phyloP scores from a whole-genome alignment of 2,797 vertebrate species.

The Sebastes vulpes region DNA sequence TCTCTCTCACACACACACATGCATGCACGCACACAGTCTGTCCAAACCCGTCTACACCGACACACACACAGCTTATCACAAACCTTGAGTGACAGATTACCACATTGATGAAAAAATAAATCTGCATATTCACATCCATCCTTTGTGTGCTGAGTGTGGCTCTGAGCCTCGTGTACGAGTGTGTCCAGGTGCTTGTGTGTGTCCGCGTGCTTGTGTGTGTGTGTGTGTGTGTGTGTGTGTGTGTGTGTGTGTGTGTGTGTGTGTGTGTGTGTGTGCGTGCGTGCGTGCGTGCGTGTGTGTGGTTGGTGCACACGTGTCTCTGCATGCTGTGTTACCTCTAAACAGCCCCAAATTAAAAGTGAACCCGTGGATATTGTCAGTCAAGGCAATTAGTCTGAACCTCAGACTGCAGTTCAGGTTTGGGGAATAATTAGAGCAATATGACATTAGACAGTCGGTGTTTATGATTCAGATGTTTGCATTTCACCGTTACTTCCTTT shows the following conservation, averaged over 20 bases:
- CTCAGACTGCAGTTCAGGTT: neutral
- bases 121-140: slow-evolving; percentile 26
- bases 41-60: no score
- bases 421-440: slow-evolving; percentile 22
- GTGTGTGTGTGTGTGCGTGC: no score
- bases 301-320: neutral
- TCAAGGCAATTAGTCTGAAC: slow-evolving; percentile 19
- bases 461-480: neutral
- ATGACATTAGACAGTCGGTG: neutral
- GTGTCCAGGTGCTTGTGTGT: neutral
- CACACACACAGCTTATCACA: neutral
- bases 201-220: neutral
- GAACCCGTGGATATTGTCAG: neutral
- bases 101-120: slow-evolving; percentile 12
- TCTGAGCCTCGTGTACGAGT: neutral
- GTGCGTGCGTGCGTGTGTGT: neutral
- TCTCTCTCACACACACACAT: neutral
- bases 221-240: no score
- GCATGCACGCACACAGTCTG: neutral
- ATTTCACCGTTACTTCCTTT: neutral
- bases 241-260: no score
- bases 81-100: slow-evolving; percentile 34
- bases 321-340: neutral
- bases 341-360: slow-evolving; percentile 15
- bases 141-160: neutral